These are phyloP conservation scores for Phaethornis superciliosus DNA, from an alignment of 2,113 vertebrate species.

Conservation along the genomic window DNA sequence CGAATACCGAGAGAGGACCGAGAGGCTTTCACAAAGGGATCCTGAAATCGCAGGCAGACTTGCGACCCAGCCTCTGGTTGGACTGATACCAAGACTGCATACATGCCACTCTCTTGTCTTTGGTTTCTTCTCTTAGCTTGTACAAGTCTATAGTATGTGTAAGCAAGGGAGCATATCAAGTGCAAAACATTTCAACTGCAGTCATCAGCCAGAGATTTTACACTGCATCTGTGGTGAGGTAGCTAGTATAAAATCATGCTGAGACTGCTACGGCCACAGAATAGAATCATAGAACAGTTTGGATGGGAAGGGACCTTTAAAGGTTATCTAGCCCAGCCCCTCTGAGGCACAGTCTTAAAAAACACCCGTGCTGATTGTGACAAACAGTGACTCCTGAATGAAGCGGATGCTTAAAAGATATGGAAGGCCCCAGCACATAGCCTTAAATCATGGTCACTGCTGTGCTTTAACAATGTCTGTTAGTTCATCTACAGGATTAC, in stretches of 20 bases:
- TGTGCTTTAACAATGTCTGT: not conserved
- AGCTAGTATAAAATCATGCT: not conserved
- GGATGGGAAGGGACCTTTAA: not conserved
- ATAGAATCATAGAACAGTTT: not conserved
- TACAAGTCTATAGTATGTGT: not conserved
- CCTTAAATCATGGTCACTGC: not conserved
- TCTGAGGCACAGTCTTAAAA: not conserved
- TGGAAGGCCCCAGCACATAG: not conserved
- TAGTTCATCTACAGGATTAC: not conserved
- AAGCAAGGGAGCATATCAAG: not conserved
- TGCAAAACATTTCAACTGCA: not conserved
- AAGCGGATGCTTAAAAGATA: not conserved
- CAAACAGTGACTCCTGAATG: not conserved
- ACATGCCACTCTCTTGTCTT: not conserved
- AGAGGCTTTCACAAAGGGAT: not conserved
- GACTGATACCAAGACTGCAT: not conserved
- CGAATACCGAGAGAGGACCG: not conserved
- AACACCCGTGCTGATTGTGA: too few relatives aligned
- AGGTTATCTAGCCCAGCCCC: not conserved
- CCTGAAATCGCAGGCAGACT: not conserved
- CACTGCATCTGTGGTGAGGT: not conserved
- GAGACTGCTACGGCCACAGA: not conserved
- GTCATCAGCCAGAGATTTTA: not conserved
- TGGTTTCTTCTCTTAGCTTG: not conserved
- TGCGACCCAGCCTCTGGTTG: not conserved